Evolutionary conservation across 1,140 invertebrate genomes (phyloP).

Genomic region (Contarinia nasturtii): DNA sequence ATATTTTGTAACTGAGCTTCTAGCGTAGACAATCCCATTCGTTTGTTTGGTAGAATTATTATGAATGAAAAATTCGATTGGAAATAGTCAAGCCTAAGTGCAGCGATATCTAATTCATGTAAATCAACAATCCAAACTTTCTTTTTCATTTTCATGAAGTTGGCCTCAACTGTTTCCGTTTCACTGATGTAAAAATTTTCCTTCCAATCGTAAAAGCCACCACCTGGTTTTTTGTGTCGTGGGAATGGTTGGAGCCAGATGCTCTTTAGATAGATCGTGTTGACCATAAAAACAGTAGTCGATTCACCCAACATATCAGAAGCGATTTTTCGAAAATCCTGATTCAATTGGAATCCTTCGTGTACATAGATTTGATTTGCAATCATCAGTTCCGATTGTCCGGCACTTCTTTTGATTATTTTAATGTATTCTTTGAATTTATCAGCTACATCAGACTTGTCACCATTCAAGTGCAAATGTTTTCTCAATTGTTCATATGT

Average conservation of each 20-base stretch:
- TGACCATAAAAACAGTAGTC: conserved; percentile 35
- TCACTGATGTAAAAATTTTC: conserved; percentile 30
- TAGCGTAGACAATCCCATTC: conserved; percentile 27
- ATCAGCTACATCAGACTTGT: neutral
- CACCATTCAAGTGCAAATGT: neutral
- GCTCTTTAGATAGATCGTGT: conserved; percentile 57
- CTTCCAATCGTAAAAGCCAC: conserved; percentile 25
- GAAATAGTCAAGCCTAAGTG: conserved; percentile 36
- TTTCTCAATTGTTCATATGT: neutral
- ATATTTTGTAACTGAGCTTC: conserved; percentile 23
- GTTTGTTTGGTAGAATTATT: conserved; percentile 39
- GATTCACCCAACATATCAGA: conserved; percentile 16
- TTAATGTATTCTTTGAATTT: neutral
- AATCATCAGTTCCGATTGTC: neutral
- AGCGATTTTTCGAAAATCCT: conserved; percentile 3
- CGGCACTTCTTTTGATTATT: neutral
- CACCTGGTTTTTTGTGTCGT: conserved; percentile 11
- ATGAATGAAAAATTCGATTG: conserved; percentile 36
- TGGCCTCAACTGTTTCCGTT: conserved; percentile 24
- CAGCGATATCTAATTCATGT: conserved; percentile 25
- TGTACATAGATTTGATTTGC: conserved; percentile 13
- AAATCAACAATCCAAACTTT: conserved; percentile 22
- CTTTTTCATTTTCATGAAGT: conserved; percentile 21
- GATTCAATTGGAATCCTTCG: neutral
- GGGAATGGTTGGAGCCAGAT: conserved; percentile 39